Evolutionary conservation across 2,113 vertebrate species (phyloP).

Genomic region (Sebastes schlegelii): DNA sequence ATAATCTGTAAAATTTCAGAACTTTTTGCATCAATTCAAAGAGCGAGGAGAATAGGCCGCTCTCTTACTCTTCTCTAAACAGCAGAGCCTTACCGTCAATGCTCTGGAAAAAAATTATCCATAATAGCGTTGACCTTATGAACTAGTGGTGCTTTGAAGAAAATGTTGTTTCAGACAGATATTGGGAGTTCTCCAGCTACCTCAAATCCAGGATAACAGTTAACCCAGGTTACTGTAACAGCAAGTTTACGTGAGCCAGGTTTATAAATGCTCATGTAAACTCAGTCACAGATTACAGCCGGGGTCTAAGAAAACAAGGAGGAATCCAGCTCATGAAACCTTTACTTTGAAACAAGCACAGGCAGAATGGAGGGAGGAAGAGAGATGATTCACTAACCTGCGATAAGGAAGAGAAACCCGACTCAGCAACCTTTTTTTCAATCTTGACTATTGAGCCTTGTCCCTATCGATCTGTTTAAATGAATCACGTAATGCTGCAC

Average conservation of each 20-base stretch:
- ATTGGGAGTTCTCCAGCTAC: not conserved
- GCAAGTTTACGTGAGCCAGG: constrained; percentile 28
- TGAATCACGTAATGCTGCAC: not conserved
- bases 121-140: not conserved
- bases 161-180: not conserved
- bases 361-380: not conserved
- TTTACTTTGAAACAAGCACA: constrained; percentile 49
- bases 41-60: not conserved
- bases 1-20: not conserved
- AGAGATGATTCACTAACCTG: not conserved
- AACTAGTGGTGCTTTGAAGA: constrained; percentile 5
- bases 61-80: not conserved
- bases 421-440: not conserved
- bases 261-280: constrained; percentile 11
- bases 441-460: not conserved
- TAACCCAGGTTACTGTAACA: constrained; percentile 40
- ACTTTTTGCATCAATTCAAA: not conserved
- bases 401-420: constrained; percentile 31
- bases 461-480: not conserved
- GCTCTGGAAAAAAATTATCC: not conserved
- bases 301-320: constrained; percentile 55
- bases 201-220: constrained; percentile 20
- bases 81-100: not conserved
- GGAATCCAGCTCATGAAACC: constrained; percentile 39
- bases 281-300: constrained; percentile 30